phyloP scores from a whole-genome alignment of 2,113 vertebrate species.

The Struthidea cinerea region DNA sequence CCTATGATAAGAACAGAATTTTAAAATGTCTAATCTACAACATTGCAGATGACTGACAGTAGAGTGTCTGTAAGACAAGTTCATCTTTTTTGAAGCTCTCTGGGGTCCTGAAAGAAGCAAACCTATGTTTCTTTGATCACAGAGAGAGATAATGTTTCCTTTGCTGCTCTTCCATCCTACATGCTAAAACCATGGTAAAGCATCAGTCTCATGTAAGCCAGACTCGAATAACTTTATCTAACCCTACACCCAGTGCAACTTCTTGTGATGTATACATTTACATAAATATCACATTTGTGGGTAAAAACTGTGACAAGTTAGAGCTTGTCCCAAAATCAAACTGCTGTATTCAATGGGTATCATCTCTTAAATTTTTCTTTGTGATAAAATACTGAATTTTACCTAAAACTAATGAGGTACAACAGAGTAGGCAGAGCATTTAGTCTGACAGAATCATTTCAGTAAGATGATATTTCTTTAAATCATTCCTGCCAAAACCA shows the following conservation, averaged over 20 bases:
- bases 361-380: neutral
- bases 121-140: neutral
- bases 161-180: neutral
- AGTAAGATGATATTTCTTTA: neutral
- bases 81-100: neutral
- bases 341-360: neutral
- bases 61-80: neutral
- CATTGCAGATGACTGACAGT: neutral
- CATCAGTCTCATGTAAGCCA: neutral
- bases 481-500: neutral
- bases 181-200: neutral
- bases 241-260: fast-evolving
- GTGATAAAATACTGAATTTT: neutral
- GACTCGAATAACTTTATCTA: neutral
- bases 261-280: neutral
- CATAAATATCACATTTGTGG: neutral
- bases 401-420: neutral
- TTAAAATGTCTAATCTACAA: neutral
- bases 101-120: neutral
- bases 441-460: neutral
- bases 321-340: neutral
- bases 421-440: neutral
- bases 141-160: neutral
- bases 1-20: neutral
- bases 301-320: neutral